Conservation (phyloP, 1,140 invertebrate species). For the Neuroterus valhalla region DNA sequence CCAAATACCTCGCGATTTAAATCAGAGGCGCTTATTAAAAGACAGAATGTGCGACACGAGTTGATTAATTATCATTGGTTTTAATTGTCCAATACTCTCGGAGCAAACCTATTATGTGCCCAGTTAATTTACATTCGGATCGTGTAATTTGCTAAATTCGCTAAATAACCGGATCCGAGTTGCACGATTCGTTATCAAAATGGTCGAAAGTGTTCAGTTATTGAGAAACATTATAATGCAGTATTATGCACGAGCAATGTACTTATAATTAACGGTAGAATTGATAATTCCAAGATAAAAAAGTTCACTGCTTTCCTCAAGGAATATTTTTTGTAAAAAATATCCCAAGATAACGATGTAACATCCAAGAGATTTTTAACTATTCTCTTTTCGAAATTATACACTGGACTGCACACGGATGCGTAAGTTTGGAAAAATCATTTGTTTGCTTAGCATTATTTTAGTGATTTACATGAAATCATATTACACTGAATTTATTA, state of each 20-base stretch:
- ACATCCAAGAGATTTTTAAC: too few relatives aligned
- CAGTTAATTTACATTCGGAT: slow-evolving; percentile 48
- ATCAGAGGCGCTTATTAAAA: slow-evolving; percentile 12
- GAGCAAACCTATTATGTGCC: slow-evolving; percentile 31
- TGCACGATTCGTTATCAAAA: slow-evolving; percentile 50
- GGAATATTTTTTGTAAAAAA: too few relatives aligned
- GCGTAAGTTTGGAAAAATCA: too few relatives aligned
- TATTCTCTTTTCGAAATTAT: too few relatives aligned
- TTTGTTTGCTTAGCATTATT: too few relatives aligned
- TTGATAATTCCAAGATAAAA: too few relatives aligned
- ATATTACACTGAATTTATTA: too few relatives aligned
- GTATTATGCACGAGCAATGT: neutral
- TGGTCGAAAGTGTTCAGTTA: slow-evolving; percentile 47
- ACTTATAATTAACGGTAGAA: too few relatives aligned
- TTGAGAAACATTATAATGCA: slow-evolving; percentile 51
- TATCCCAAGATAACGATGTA: too few relatives aligned
- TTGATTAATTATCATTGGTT: slow-evolving; percentile 45
- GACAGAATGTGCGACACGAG: slow-evolving; percentile 31
- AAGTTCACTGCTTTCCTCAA: too few relatives aligned
- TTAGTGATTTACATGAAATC: too few relatives aligned
- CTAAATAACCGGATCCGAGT: slow-evolving; percentile 49
- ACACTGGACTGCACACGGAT: too few relatives aligned
- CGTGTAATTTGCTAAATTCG: slow-evolving; percentile 48
- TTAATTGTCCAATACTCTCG: slow-evolving; percentile 32
- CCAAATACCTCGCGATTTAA: neutral